Evolutionary conservation across 2,888 invertebrate species (phyloP).

Genomic region (Eudasyphora cyanicolor): DNA sequence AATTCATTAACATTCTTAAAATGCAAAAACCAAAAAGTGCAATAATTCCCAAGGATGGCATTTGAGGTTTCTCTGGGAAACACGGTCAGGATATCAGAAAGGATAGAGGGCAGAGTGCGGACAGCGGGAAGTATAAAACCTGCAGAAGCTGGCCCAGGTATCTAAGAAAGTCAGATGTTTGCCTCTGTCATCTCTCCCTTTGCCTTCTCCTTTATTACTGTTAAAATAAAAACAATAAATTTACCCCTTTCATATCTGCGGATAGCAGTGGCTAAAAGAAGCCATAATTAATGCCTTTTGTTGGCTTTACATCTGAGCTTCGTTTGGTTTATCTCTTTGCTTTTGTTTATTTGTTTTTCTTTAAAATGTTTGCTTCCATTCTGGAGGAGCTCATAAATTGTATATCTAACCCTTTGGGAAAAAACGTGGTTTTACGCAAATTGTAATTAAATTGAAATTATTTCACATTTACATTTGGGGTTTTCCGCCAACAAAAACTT

Average conservation of each 20-base stretch:
- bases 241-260: neutral
- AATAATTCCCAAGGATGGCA: neutral
- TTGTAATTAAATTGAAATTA: neutral
- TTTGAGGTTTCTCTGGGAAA: neutral
- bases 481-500: neutral
- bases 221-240: neutral
- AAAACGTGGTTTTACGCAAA: neutral
- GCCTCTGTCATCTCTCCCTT: neutral
- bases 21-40: slow-evolving; percentile 7
- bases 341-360: neutral
- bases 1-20: slow-evolving; percentile 2
- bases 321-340: neutral
- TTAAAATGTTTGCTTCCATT: neutral
- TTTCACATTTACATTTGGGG: neutral
- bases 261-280: neutral
- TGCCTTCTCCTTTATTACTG: neutral
- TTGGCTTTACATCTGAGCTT: neutral
- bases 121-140: no score
- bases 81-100: neutral
- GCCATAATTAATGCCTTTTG: neutral
- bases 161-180: neutral
- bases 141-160: neutral
- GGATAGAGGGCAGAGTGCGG: neutral
- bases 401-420: neutral
- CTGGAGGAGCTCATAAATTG: neutral